Evolutionary conservation across 1,140 invertebrate genomes (phyloP), one percentile per base, ranked within the genome.

Genomic region (Archivesica marissinica): DNA sequence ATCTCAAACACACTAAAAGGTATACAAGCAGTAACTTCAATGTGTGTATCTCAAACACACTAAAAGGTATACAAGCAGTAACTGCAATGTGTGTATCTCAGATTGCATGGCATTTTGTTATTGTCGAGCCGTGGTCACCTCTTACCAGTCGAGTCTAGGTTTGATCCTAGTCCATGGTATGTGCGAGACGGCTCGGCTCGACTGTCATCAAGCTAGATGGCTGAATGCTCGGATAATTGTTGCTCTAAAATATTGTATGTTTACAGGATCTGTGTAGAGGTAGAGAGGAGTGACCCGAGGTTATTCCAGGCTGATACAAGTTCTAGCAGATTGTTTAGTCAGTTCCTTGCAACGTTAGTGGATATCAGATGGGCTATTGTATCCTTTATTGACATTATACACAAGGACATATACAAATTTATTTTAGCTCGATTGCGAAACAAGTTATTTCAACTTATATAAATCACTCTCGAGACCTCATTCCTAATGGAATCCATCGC

Each of bases 311-410:
- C 41, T 25, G 52, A 76, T 2, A 79, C 15, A 25, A 30, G 7
- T 61, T 52, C 44, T 28, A 79, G 64, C 79, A 85, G n/a, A 52
- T 47, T n/a, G 61, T 90, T 41, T 84, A 87, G 91, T 78, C 82
- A 87, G 38, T 85, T 83, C 28, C 76, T 92, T 35, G 80, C 87
- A 20, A 85, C 72, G 23, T 91, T 89, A 84, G 87, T 92, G 13
- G 90, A 92, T 61, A 90, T 92, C 44, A 75, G 81, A n/a, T 92
- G 90, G 91, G 80, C 70, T 23, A 90, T 90, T 79, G 92, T 92
- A 90, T 91, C 87, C 90, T 88, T 89, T 75, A n/a, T n/a, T n/a
- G n/a, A n/a, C n/a, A n/a, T n/a, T n/a, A n/a, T n/a, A n/a, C n/a
- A n/a, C n/a, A n/a, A n/a, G n/a, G n/a, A n/a, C n/a, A n/a, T n/a